Evolutionary conservation across 2,888 invertebrate species (phyloP).

Genomic region (Beris chalybata): DNA sequence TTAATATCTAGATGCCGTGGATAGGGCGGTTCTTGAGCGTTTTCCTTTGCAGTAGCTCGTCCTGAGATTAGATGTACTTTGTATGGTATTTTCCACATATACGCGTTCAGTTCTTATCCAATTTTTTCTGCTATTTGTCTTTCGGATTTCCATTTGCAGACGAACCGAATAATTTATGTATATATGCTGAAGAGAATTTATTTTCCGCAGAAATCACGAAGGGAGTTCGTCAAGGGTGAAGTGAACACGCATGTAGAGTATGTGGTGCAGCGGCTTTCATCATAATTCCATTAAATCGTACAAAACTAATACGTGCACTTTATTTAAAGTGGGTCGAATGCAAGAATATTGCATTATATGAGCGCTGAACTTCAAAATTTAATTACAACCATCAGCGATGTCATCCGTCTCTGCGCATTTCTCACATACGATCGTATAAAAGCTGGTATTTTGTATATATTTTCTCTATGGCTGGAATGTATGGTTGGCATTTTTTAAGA

Average conservation of each 20-base stretch:
- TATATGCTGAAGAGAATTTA: neutral
- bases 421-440: neutral
- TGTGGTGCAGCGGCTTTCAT: conserved; percentile 20
- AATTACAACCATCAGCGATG: conserved; percentile 32
- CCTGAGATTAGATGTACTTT: conserved; percentile 20
- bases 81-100: conserved; percentile 16
- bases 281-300: conserved; percentile 34
- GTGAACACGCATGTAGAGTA: neutral
- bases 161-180: conserved; percentile 23
- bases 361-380: conserved; percentile 27
- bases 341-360: conserved; percentile 22
- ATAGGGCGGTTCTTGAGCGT: neutral
- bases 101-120: conserved; percentile 27
- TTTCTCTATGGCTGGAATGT: neutral
- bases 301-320: conserved; percentile 27
- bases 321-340: conserved; percentile 25
- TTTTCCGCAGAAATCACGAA: no score
- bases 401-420: neutral
- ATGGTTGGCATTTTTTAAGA: neutral
- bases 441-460: neutral
- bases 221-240: neutral
- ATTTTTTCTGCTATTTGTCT: conserved; percentile 28
- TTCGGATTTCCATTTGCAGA: conserved; percentile 19
- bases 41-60: conserved; percentile 11
- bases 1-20: conserved; percentile 13